Evolutionary conservation across 2,888 invertebrate genomes (phyloP), one percentile per base, ranked within the genome.

Genomic region (Drosophila cognata): DNA sequence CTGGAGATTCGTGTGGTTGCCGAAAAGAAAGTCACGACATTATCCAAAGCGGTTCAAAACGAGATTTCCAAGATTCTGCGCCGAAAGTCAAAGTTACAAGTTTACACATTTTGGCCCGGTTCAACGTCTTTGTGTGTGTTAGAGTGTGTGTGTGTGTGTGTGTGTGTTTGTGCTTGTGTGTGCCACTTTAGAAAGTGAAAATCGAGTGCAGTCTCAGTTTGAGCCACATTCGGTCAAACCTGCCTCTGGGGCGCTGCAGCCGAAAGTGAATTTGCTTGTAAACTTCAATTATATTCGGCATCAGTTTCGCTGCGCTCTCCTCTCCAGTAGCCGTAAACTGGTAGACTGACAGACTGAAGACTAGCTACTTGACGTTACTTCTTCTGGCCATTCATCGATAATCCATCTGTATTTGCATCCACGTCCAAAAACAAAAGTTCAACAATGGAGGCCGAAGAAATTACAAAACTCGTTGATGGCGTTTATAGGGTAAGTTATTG

Each of bases 391-490:
- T 48, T 55, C 62, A 64, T 62, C 66, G 46, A 57, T 60, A 70
- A 70, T 50, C 50, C 48, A 63, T 28, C 33, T 43, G 31, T 31
- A 62, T 57, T 61, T 43, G 36, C 33, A 48, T 70, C 41, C 21
- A 51, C 64, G 36, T 60, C 50, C 67, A 68, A 48, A 50, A 77
- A 31, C 57, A 67, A 63, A 69, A 73, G 64, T 70, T 64, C 71
- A 77, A 88, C 71, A 82, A 92, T 92, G 92, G 97, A 97, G 94
- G 97, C 97, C 90, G 97, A 97, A 93, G 97, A 97, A 94, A 96
- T 97, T 89, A 97, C 97, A 92, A 97, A 97, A 94, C 96, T 97
- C 91, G 97, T 97, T 91, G 97, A 97, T 94, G 97, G 97, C 91
- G 97, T 97, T 92, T 97, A 97, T 94, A 97, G 97, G 96, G 97